Conservation (phyloP, 1,140 invertebrate species). For the Aleiodes sp. region DNA sequence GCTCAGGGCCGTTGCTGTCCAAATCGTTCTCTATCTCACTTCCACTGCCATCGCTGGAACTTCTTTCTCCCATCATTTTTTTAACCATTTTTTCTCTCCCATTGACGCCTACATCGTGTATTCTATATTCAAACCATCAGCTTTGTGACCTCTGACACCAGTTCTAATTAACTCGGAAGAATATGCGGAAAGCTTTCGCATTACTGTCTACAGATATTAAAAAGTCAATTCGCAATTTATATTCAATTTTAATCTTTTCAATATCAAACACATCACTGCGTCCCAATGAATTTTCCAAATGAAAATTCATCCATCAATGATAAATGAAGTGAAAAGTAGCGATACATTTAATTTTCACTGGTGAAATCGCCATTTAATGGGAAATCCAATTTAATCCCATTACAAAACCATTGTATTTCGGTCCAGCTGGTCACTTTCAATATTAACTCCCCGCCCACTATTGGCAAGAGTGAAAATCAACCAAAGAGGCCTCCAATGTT, state of each 20-base stretch:
- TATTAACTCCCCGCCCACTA: conserved; percentile 35
- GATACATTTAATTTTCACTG: no score
- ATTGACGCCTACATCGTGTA: neutral
- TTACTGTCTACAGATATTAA: no score
- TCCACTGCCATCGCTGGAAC: conserved; percentile 30
- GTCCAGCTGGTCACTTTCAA: conserved; percentile 32
- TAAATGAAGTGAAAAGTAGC: no score
- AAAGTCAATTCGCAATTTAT: no score
- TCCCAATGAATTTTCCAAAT: neutral
- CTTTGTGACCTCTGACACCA: no score
- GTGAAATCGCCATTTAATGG: no score
- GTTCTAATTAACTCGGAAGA: no score
- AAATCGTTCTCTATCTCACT: conserved; percentile 46
- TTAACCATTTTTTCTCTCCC: conserved; percentile 25
- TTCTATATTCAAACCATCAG: conserved; percentile 7
- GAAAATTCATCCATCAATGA: no score
- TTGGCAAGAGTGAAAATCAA: conserved; percentile 35
- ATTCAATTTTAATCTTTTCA: no score
- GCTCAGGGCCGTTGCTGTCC: conserved; percentile 65
- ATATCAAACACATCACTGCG: neutral
- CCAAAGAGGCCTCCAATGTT: neutral
- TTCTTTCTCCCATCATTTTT: conserved; percentile 3
- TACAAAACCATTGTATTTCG: neutral
- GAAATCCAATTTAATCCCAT: neutral
- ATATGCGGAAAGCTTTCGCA: no score